Percentiles rank a stretch among this genome's conserved stretches.
These are phyloP conservation scores for Athrips mouffetella DNA, from an alignment of 2,888 invertebrate species.

Conservation along the genomic window DNA sequence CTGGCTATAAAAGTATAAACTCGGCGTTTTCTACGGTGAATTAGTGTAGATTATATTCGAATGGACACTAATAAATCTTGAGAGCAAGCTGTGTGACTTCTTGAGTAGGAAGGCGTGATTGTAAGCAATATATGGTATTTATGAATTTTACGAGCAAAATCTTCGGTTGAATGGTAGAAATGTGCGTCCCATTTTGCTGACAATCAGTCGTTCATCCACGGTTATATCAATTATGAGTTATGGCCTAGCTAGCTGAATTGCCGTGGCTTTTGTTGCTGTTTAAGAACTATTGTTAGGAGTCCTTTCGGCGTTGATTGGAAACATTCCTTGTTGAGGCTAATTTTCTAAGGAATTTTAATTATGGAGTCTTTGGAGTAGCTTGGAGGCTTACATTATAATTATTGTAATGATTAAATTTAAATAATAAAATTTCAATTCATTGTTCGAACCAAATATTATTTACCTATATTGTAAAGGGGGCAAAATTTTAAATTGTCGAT, in stretches of 20 bases:
- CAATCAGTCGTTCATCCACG: constrained; percentile 44
- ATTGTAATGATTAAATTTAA: too few relatives aligned
- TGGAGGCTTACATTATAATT: background rate
- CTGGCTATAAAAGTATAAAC: constrained; percentile 47
- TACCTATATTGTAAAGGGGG: too few relatives aligned
- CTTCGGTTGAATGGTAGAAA: constrained; percentile 38
- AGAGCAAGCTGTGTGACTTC: constrained; percentile 39
- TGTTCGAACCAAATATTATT: too few relatives aligned
- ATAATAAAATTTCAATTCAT: too few relatives aligned
- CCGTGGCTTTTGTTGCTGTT: background rate
- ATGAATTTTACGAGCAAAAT: constrained; percentile 63
- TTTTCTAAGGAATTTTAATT: background rate
- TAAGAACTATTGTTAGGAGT: background rate
- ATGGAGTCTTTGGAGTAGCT: background rate
- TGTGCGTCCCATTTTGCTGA: constrained; percentile 39
- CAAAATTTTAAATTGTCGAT: too few relatives aligned
- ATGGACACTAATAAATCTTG: constrained; percentile 73
- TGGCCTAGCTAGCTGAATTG: constrained; percentile 19
- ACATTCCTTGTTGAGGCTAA: background rate
- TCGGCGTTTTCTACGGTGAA: constrained; percentile 70
- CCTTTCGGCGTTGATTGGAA: constrained; percentile 1
- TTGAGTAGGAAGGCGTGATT: constrained; percentile 62
- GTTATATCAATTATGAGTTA: constrained; percentile 45
- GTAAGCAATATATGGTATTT: constrained; percentile 48
- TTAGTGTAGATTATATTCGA: constrained; percentile 72